Percentiles rank a stretch among this genome's conserved stretches.
These are phyloP conservation scores for Nautilus pompilius DNA, from an alignment of 1,140 invertebrate species.

Conservation along the genomic window DNA sequence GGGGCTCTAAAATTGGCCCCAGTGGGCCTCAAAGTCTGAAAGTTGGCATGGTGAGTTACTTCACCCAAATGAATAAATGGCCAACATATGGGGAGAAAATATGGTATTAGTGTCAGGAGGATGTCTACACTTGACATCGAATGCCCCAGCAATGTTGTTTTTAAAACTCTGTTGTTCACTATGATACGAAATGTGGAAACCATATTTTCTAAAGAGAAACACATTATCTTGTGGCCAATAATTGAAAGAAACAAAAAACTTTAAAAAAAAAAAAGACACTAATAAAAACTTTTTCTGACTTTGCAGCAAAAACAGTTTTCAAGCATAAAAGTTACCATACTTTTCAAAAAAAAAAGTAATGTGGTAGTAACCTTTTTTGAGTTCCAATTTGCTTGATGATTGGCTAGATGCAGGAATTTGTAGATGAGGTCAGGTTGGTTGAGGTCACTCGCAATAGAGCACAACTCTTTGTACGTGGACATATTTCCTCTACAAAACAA, in stretches of 20 bases:
- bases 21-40: too few relatives aligned
- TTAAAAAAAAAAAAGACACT: not conserved
- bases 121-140: too few relatives aligned
- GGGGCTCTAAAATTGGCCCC: too few relatives aligned
- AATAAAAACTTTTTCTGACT: not conserved
- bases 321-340: not conserved
- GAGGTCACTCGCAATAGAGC: constrained; percentile 85
- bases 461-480: constrained; percentile 91
- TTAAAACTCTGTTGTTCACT: too few relatives aligned
- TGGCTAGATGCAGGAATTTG: constrained; percentile 91
- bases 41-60: too few relatives aligned
- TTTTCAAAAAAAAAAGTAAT: constrained; percentile 4
- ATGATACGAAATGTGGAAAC: too few relatives aligned
- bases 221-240: too few relatives aligned
- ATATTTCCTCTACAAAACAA: constrained; percentile 74
- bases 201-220: too few relatives aligned
- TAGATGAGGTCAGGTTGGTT: constrained; percentile 93
- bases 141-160: too few relatives aligned
- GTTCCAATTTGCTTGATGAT: constrained; percentile 91
- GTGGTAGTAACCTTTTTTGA: constrained; percentile 63
- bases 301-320: not conserved
- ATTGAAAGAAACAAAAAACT: not conserved
- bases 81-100: too few relatives aligned
- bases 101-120: too few relatives aligned
- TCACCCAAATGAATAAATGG: too few relatives aligned